A percentile compares a stretch with the other conserved stretches of the same genome.
Evolutionary conservation across 2,113 vertebrate species (phyloP).

Genomic region (Dascyllus trimaculatus): DNA sequence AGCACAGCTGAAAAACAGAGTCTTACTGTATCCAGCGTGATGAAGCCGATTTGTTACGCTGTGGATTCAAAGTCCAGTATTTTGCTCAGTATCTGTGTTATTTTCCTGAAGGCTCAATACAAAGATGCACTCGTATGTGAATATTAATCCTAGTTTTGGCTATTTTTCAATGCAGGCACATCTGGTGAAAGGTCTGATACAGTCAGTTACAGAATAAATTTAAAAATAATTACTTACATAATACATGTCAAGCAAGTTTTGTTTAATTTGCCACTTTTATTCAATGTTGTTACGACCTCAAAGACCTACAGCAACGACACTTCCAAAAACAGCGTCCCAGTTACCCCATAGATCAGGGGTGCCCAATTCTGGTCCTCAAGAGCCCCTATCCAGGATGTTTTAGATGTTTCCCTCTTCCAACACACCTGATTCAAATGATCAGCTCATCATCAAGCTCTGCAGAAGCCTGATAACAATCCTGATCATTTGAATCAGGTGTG

Average conservation of each 20-base stretch:
- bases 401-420: too few species aligned
- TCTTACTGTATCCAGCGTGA: not conserved
- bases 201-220: not conserved
- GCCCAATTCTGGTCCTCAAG: too few species aligned
- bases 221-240: not conserved
- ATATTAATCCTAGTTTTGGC: not conserved
- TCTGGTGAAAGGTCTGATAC: not conserved
- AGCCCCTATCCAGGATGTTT: too few species aligned
- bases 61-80: constrained; percentile 10
- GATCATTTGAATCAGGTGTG: too few species aligned
- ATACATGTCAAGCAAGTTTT: not conserved
- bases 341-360: not conserved
- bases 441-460: too few species aligned
- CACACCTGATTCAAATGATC: too few species aligned
- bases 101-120: constrained; percentile 1
- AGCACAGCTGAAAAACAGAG: constrained; percentile 9
- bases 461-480: too few species aligned
- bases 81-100: constrained; percentile 18
- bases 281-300: too few species aligned
- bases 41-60: not conserved
- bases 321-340: not conserved
- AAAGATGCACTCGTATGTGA: not conserved
- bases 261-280: not conserved
- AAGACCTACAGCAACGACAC: too few species aligned
- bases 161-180: not conserved